Percentiles rank a stretch among this genome's conserved stretches.
phyloP scores from a whole-genome alignment of 64 coral and sea anemone genomes.

The Catalaphyllia jardinei region DNA sequence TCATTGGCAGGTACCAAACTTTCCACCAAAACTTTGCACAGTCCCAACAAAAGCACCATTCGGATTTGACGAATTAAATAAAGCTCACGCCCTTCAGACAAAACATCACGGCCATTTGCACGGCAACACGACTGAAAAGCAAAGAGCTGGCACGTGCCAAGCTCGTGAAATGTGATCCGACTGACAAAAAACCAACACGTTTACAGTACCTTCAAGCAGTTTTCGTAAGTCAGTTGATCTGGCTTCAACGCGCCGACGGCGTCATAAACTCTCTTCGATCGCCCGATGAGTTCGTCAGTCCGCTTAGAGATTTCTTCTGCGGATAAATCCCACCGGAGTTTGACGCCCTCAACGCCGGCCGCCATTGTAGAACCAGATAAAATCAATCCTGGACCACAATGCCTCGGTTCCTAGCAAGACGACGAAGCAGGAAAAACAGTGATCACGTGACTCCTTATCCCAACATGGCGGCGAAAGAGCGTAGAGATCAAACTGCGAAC shows the following conservation, averaged over 20 bases:
- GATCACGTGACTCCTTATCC: slow-evolving; percentile 32
- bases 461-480: slow-evolving; percentile 27
- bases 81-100: no score
- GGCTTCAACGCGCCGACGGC: slow-evolving; percentile 73
- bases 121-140: not conserved
- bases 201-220: slow-evolving; percentile 80
- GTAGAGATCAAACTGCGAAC: not conserved
- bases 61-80: no score
- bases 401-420: slow-evolving; percentile 12
- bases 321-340: slow-evolving; percentile 79
- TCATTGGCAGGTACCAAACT: not conserved
- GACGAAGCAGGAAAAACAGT: not conserved
- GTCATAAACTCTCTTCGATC: slow-evolving; percentile 75
- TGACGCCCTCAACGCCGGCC: slow-evolving; percentile 44
- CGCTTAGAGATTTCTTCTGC: slow-evolving; percentile 76
- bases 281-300: slow-evolving; percentile 76
- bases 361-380: slow-evolving; percentile 16
- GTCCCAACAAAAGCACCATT: not conserved
- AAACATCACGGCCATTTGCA: not conserved
- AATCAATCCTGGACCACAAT: slow-evolving; percentile 19
- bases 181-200: not conserved
- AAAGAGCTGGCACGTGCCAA: slow-evolving; percentile 6
- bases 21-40: not conserved
- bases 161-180: not conserved
- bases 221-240: slow-evolving; percentile 59